Evolutionary conservation across 2,888 invertebrate species (phyloP).

Genomic region (Caenorhabditis afra): DNA sequence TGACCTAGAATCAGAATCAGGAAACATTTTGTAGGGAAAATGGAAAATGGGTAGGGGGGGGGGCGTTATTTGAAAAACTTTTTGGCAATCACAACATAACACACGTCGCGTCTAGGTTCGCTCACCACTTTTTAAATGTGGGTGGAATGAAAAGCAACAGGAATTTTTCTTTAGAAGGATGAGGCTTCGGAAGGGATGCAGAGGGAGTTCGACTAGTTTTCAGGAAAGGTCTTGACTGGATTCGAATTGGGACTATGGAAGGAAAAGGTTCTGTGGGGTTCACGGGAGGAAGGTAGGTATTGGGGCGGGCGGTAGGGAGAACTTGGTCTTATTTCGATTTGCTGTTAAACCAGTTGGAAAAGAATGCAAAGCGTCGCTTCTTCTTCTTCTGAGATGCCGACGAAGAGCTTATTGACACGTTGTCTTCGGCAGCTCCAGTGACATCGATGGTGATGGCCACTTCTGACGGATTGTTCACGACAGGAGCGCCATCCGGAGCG

Average conservation of each 20-base stretch:
- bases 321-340: conserved; percentile 38
- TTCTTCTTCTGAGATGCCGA: conserved; percentile 41
- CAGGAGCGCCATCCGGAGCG: neutral
- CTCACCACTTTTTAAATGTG: neutral
- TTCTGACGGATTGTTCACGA: neutral
- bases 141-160: neutral
- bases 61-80: conserved; percentile 46
- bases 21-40: neutral
- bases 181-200: too few species aligned
- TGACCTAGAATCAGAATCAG: neutral
- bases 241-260: too few species aligned
- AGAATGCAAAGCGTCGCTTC: conserved; percentile 46
- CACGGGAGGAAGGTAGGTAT: too few species aligned
- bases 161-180: too few species aligned
- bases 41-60: too few species aligned
- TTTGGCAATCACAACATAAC: conserved; percentile 57
- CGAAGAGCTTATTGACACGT: conserved; percentile 43
- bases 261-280: too few species aligned
- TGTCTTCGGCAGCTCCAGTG: conserved; percentile 17
- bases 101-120: conserved; percentile 40
- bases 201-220: too few species aligned
- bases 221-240: too few species aligned
- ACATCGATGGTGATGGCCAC: neutral
- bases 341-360: conserved; percentile 54
- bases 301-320: neutral